Percentiles rank a stretch among this genome's conserved stretches.
Evolutionary conservation across 2,888 invertebrate species (phyloP).

Genomic region (Myopa tessellatipennis): DNA sequence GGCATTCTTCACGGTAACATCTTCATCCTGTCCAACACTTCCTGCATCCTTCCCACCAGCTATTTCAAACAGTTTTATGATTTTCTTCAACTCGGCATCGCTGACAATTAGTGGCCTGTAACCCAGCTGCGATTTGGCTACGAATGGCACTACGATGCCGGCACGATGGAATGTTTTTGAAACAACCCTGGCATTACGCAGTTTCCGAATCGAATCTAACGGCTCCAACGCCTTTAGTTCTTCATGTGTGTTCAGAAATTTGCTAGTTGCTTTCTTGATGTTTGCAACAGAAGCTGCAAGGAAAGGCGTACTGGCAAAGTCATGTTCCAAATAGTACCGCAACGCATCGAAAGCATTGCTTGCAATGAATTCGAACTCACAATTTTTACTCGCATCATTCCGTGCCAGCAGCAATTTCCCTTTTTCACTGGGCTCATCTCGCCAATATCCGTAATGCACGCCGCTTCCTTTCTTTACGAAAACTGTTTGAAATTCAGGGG

Average conservation of each 20-base stretch:
- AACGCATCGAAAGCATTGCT: constrained; percentile 65
- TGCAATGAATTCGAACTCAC: constrained; percentile 78
- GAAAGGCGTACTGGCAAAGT: constrained; percentile 71
- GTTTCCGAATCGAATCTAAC: constrained; percentile 72
- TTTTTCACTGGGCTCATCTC: constrained; percentile 81
- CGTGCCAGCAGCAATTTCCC: constrained; percentile 81
- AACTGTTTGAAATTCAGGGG: constrained; percentile 92
- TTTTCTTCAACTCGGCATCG: constrained; percentile 76
- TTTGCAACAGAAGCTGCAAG: constrained; percentile 72
- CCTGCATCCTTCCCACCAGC: constrained; percentile 64
- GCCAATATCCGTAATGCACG: constrained; percentile 90
- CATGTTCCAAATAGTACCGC: constrained; percentile 60
- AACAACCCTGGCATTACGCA: constrained; percentile 74
- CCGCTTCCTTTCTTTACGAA: constrained; percentile 77
- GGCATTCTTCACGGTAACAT: constrained; percentile 70
- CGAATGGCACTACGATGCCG: constrained; percentile 87
- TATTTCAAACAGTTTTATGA: constrained; percentile 74
- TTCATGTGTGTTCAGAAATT: constrained; percentile 73
- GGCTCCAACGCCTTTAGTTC: constrained; percentile 71
- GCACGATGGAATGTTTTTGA: constrained; percentile 82
- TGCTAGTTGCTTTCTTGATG: constrained; percentile 73
- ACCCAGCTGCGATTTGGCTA: constrained; percentile 84
- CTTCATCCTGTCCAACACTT: constrained; percentile 64
- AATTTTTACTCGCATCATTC: constrained; percentile 78
- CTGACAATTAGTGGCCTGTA: constrained; percentile 82